These are phyloP conservation scores for Drosophila tani DNA, from an alignment of 1,140 invertebrate species.

Conservation along the genomic window DNA sequence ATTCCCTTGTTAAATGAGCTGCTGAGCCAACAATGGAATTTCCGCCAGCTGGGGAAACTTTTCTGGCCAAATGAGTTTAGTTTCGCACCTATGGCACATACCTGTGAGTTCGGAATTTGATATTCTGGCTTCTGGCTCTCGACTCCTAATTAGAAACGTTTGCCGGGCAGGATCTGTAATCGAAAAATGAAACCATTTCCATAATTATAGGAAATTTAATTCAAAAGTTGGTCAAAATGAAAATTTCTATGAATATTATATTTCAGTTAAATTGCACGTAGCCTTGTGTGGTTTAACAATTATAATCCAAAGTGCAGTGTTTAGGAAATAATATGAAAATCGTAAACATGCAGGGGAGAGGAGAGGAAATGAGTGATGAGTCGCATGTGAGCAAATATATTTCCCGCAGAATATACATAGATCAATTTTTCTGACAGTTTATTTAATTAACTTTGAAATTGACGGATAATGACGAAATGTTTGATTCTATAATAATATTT, in stretches of 20 bases:
- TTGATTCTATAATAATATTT: too few species aligned
- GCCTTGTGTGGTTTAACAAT: background rate
- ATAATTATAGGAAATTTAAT: conserved; percentile 22
- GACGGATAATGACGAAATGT: too few species aligned
- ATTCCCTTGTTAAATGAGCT: conserved; percentile 44
- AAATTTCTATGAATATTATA: conserved; percentile 22
- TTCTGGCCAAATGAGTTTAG: conserved; percentile 5
- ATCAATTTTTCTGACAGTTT: background rate
- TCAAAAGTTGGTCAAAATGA: background rate
- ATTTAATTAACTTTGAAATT: background rate
- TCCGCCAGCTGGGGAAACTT: background rate
- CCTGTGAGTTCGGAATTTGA: background rate
- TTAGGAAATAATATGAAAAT: background rate
- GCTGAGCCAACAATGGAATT: conserved; percentile 16
- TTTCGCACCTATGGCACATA: background rate
- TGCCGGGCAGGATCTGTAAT: conserved; percentile 13
- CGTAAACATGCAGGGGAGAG: too few species aligned
- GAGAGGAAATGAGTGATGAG: conserved; percentile 2
- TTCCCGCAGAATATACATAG: background rate
- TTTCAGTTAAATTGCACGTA: background rate
- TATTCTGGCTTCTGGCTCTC: background rate
- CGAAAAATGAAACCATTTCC: conserved; percentile 8
- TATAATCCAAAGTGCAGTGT: conserved; percentile 2
- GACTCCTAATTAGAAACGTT: conserved; percentile 1
- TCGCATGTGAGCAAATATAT: background rate